Conservation (phyloP, 2,797 vertebrate species). For the Sebastes steindachneri region DNA sequence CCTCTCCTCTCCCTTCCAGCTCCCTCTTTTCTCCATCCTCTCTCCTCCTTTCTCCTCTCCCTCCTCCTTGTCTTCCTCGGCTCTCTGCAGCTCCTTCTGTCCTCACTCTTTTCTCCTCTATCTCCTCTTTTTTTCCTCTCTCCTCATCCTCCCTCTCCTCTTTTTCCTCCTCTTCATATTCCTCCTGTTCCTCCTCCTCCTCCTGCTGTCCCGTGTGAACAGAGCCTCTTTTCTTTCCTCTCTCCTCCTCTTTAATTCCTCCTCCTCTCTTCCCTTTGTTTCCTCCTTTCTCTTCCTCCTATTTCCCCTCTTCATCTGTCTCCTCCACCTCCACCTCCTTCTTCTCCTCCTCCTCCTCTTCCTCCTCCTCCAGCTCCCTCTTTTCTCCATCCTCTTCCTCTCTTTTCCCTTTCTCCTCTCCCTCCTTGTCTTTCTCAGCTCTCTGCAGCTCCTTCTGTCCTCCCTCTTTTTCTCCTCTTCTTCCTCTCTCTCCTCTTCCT, state of each 20-base stretch:
- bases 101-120: neutral
- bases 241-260: constrained; percentile 58
- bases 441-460: neutral
- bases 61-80: too few relatives aligned
- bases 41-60: neutral
- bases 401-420: neutral
- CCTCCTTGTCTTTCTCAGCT: too few relatives aligned
- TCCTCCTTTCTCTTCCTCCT: neutral
- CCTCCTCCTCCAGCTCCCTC: too few relatives aligned
- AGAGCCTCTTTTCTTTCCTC: constrained; percentile 76
- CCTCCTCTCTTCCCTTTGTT: rapidly evolving
- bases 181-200: constrained; percentile 28
- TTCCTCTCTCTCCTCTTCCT: neutral
- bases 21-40: neutral
- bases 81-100: neutral
- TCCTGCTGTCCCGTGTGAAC: constrained; percentile 80
- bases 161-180: too few relatives aligned
- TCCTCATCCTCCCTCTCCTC: neutral
- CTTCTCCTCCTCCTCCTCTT: neutral
- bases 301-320: neutral
- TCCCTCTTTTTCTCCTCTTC: neutral
- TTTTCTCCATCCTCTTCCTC: neutral
- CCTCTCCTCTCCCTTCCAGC: neutral
- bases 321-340: neutral
- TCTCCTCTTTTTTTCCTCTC: neutral